Evolutionary conservation across 2,888 invertebrate genomes (phyloP).

Genomic region (Branchipolynoe longqiensis): DNA sequence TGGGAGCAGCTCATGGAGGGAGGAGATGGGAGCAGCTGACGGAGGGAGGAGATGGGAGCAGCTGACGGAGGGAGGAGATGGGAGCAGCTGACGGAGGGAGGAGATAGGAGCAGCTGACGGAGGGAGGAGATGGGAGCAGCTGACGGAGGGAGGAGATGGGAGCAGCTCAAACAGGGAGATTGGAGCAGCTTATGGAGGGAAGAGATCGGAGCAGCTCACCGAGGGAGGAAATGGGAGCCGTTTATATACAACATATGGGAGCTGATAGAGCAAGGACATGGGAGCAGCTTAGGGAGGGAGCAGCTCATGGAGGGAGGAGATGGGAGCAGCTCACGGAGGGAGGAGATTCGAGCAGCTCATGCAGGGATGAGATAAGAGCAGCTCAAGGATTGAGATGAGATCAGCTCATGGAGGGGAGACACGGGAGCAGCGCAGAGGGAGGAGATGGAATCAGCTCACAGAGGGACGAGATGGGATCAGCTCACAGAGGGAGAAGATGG

Average conservation of each 20-base stretch:
- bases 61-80: not conserved
- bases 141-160: too few species aligned
- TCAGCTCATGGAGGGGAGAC: not conserved
- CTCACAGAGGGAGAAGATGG: too few species aligned
- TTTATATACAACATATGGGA: too few species aligned
- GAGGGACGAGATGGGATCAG: not conserved
- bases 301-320: too few species aligned
- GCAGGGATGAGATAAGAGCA: not conserved
- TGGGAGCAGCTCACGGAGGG: not conserved
- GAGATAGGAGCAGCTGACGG: not conserved
- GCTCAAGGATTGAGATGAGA: not conserved
- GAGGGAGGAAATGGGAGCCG: too few species aligned
- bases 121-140: not conserved
- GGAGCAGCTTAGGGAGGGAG: too few species aligned
- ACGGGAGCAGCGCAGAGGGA: not conserved
- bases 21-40: not conserved
- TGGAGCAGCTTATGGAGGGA: too few species aligned
- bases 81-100: conserved; percentile 5
- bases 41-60: not conserved
- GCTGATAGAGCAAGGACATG: too few species aligned
- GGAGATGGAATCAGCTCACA: not conserved
- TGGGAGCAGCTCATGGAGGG: not conserved
- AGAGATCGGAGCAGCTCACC: too few species aligned
- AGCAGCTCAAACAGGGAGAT: too few species aligned
- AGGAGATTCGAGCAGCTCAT: not conserved